Base-by-base conservation (phyloP, 2,113 vertebrate genomes). In the Pseudorasbora parva region DNA sequence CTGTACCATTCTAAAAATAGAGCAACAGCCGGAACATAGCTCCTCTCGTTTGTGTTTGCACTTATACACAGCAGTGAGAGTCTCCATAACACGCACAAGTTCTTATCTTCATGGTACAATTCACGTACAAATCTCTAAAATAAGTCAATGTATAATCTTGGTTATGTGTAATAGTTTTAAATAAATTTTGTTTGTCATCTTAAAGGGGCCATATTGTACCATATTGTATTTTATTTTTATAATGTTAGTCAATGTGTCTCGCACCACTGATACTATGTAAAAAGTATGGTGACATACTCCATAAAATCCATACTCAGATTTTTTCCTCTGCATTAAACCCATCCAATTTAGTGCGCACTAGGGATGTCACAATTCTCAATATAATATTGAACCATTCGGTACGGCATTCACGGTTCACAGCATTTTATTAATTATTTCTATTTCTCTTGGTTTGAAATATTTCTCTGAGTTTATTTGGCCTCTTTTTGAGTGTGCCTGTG, bases 1-100 rank as follows among this genome's bases (percentile, higher is more conserved):
- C 66, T 84, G 56, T 64, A 81, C 43, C 43, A 1, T 77, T 69
- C 84, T 85, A 89, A 77, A 91, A 88, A 89, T 90, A 90, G 88
- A 86, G 59, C 69, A 9, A 56, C 71, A 78, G n/a, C 45, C 25
- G 62, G 77, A 71, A 84, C 78, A 56, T 72, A 41, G 56, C 71
- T 84, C 76, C 27, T 30, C 73, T 82, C 37, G 15, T 54, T 41
- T 56, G 81, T 76, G 51, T 60, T 54, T 57, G 25, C 82, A 83
- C 51, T n/a, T 33, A 54, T 2, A 77, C 49, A 25, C 51, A 23
- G 41, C 41, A 72, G 2, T 15, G 68, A 76, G 19, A 51, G 72
- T 54, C 47, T 33, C 72, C 47, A 11, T 21, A 54, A 75, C 23
- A 54, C 14, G 15, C 19, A 41, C 19, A 64, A 47, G 43, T 72